These are phyloP conservation scores for Dermochelys coriacea DNA, from an alignment of 2,797 vertebrate species.

Conservation along the genomic window DNA sequence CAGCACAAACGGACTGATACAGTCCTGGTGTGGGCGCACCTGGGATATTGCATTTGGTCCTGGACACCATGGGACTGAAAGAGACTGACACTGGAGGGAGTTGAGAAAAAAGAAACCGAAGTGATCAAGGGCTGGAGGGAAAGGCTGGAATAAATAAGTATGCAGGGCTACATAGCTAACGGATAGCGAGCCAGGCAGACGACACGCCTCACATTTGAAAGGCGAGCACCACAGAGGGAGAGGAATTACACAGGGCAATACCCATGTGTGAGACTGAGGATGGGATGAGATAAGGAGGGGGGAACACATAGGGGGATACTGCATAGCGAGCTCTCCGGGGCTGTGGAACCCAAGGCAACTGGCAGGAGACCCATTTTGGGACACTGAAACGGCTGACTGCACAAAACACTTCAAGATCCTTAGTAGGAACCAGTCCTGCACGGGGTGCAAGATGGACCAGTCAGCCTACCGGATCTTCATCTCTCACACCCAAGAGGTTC, in stretches of 20 bases:
- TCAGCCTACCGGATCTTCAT: neutral
- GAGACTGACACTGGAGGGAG: neutral
- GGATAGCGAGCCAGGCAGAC: neutral
- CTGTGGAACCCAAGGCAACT: neutral
- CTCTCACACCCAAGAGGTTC: neutral
- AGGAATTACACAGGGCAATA: too few relatives aligned
- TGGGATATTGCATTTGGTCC: neutral
- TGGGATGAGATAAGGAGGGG: neutral
- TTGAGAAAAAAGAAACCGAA: neutral
- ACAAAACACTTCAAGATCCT: neutral
- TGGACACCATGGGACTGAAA: neutral
- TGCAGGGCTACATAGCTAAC: neutral
- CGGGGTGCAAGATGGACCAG: neutral
- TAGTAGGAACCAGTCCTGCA: neutral
- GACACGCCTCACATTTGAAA: neutral
- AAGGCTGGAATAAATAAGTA: neutral
- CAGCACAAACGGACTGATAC: neutral
- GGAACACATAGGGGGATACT: neutral
- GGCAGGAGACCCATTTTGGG: neutral
- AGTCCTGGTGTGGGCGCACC: neutral
- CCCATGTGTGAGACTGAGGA: neutral
- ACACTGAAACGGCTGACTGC: too few relatives aligned
- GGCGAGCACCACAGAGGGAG: neutral
- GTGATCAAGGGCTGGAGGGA: neutral
- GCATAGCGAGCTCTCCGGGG: rapidly evolving